Percentiles rank a stretch among this genome's conserved stretches.
These are phyloP conservation scores for Rhyacichthys aspro DNA, from an alignment of 2,797 vertebrate species.

Conservation along the genomic window DNA sequence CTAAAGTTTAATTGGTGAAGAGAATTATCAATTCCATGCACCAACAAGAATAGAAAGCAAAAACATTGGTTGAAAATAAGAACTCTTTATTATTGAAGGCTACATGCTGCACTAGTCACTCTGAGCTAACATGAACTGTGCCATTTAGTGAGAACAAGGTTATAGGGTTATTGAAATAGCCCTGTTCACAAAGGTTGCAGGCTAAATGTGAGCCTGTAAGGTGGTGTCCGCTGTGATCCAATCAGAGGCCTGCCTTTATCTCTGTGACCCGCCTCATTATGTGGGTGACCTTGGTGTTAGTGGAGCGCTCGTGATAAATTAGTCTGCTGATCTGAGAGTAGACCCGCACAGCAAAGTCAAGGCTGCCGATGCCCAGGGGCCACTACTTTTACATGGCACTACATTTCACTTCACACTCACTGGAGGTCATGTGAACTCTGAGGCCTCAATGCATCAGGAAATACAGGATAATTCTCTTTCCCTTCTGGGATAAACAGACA, in stretches of 20 bases:
- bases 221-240: constrained; percentile 49
- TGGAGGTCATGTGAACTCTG: constrained; percentile 31
- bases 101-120: not conserved
- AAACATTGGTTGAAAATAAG: no score
- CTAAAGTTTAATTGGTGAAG: no score
- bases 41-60: no score
- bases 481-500: constrained; percentile 10
- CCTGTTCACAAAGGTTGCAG: constrained; percentile 29
- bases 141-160: not conserved
- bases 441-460: constrained; percentile 31
- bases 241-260: constrained; percentile 66
- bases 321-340: constrained; percentile 54
- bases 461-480: constrained; percentile 12
- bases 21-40: no score
- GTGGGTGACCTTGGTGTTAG: constrained; percentile 58
- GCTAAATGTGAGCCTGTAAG: constrained; percentile 38
- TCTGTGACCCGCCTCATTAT: constrained; percentile 66
- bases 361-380: constrained; percentile 48
- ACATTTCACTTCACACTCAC: constrained; percentile 35
- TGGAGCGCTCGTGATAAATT: constrained; percentile 69
- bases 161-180: constrained; percentile 1
- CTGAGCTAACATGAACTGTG: constrained; percentile 1
- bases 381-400: constrained; percentile 10
- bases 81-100: not conserved
- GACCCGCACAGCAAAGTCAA: constrained; percentile 55